Conservation (phyloP, 2,888 invertebrate genomes). For the Ornithoptera priamus region DNA sequence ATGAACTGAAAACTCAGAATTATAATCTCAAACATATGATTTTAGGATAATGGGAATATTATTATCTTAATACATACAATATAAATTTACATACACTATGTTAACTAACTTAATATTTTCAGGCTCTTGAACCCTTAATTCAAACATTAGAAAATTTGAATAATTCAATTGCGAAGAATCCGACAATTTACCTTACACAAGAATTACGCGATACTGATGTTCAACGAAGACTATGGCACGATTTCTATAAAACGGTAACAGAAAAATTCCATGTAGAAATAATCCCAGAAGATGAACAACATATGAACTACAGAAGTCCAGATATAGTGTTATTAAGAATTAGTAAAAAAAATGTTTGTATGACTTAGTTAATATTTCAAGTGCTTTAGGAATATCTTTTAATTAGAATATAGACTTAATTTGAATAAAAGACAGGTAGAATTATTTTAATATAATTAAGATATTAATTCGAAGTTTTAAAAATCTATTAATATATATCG, state of each 20-base stretch:
- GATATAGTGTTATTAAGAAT: constrained; percentile 82
- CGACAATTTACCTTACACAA: constrained; percentile 83
- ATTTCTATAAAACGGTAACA: constrained; percentile 59
- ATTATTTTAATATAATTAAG: too few species aligned
- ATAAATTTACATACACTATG: background rate
- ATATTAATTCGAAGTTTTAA: too few species aligned
- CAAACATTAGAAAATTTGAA: constrained; percentile 75
- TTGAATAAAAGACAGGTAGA: too few species aligned
- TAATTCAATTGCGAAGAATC: constrained; percentile 65
- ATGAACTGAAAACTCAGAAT: too few species aligned
- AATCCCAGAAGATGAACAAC: constrained; percentile 81
- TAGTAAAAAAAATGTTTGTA: constrained; percentile 46
- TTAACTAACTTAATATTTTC: constrained; percentile 45
- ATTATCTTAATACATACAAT: background rate
- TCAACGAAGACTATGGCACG: constrained; percentile 61
- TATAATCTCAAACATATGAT: too few species aligned
- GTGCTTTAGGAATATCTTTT: background rate
- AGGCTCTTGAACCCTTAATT: constrained; percentile 81
- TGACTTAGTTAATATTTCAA: background rate
- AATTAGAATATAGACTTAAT: too few species aligned
- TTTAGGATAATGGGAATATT: too few species aligned
- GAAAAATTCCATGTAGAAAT: constrained; percentile 60
- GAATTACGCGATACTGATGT: constrained; percentile 84
- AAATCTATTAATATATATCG: too few species aligned
- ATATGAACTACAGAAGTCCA: constrained; percentile 80